These are phyloP conservation scores for Cheilinus undulatus DNA, from an alignment of 2,113 vertebrate genomes.

Conservation along the genomic window DNA sequence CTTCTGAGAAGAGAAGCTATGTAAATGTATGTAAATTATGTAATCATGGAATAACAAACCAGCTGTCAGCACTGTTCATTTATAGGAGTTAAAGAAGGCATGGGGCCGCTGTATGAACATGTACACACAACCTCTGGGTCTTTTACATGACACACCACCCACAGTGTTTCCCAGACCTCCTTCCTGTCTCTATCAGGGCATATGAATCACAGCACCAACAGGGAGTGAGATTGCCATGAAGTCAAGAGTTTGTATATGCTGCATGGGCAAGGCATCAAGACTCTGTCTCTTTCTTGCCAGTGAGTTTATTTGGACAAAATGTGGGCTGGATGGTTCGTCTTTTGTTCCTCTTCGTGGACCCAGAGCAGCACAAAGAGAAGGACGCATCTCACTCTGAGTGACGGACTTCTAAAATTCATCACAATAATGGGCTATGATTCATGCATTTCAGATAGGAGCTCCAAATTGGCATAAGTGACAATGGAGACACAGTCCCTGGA, in stretches of 20 bases:
- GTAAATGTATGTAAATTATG: not conserved
- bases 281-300: not conserved
- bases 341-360: not conserved
- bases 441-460: slow-evolving; percentile 67
- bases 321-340: not conserved
- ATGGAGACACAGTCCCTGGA: slow-evolving; percentile 63
- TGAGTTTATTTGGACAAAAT: not conserved
- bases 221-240: not conserved
- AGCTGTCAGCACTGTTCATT: slow-evolving; percentile 2
- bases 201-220: slow-evolving; percentile 9
- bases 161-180: not conserved
- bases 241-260: not conserved
- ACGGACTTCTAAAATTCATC: slow-evolving; percentile 63
- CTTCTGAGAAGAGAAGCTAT: not conserved
- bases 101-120: not conserved
- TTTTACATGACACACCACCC: slow-evolving; percentile 3
- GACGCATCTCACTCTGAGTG: slow-evolving; percentile 16
- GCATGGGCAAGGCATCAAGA: not conserved
- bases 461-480: slow-evolving; percentile 77
- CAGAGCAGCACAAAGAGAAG: slow-evolving; percentile 13
- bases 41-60: not conserved
- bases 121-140: not conserved
- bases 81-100: not conserved
- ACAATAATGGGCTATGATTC: slow-evolving; percentile 70
- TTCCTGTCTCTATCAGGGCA: not conserved